These are phyloP conservation scores for Eubasilissa regina DNA, from an alignment of 1,140 invertebrate species.

Conservation along the genomic window DNA sequence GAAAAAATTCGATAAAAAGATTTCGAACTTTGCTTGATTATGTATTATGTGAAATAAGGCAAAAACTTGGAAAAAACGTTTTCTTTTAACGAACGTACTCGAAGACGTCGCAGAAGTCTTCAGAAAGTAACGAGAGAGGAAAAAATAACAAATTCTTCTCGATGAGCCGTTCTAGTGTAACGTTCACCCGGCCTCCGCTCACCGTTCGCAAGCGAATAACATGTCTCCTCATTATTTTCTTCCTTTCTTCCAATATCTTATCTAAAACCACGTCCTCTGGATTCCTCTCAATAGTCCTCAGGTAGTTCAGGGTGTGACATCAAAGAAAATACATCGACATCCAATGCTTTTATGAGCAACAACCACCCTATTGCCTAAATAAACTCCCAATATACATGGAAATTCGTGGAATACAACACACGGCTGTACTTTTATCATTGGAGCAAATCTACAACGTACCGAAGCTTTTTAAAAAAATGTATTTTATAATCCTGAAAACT, in stretches of 20 bases:
- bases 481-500: too few relatives aligned
- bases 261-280: constrained; percentile 38
- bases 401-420: constrained; percentile 45
- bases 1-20: constrained; percentile 34
- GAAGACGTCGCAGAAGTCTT: constrained; percentile 8
- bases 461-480: neutral
- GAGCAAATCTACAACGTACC: constrained; percentile 52
- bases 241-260: constrained; percentile 48
- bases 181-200: constrained; percentile 1
- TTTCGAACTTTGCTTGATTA: constrained; percentile 32
- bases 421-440: constrained; percentile 46
- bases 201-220: constrained; percentile 40
- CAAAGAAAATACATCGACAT: constrained; percentile 57
- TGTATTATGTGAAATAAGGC: constrained; percentile 26
- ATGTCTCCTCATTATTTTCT: constrained; percentile 53
- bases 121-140: neutral
- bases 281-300: constrained; percentile 47
- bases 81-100: constrained; percentile 43
- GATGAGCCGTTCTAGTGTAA: constrained; percentile 26
- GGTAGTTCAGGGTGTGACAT: constrained; percentile 53
- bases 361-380: constrained; percentile 50
- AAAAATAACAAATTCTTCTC: constrained; percentile 35
- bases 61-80: constrained; percentile 36
- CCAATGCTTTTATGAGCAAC: constrained; percentile 47
- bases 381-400: constrained; percentile 59